A percentile compares a stretch with the other conserved stretches of the same genome.
phyloP scores from a whole-genome alignment of 92 coral and sea anemone species.

The Plumapathes pennacea region DNA sequence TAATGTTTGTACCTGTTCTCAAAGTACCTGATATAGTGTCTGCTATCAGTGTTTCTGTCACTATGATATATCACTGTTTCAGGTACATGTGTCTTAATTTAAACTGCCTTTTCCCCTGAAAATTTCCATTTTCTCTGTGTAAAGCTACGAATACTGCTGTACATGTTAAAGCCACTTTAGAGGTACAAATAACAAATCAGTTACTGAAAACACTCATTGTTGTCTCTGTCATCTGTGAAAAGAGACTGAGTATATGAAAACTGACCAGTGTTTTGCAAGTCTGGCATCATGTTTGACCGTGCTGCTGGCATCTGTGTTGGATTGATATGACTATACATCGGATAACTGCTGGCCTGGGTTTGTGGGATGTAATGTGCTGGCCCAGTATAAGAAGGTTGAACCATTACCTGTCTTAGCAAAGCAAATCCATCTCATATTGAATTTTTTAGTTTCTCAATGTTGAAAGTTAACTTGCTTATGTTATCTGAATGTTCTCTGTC shows the following conservation, averaged over 20 bases:
- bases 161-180: no score
- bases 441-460: slow-evolving; percentile 14
- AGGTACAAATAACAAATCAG: slow-evolving; percentile 1
- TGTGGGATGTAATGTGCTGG: slow-evolving; percentile 9
- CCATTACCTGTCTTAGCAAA: slow-evolving; percentile 19
- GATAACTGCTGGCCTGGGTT: slow-evolving; percentile 3
- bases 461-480: slow-evolving; percentile 9
- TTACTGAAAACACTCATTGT: not conserved
- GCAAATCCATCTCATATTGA: slow-evolving; percentile 38
- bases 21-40: no score
- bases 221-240: slow-evolving; percentile 1
- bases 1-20: no score
- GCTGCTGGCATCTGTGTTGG: not conserved
- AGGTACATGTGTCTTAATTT: no score
- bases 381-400: slow-evolving; percentile 1
- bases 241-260: slow-evolving; percentile 3
- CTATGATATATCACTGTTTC: no score
- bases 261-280: slow-evolving; percentile 3
- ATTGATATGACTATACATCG: not conserved
- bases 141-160: no score
- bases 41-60: no score
- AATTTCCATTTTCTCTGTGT: no score
- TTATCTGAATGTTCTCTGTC: slow-evolving; percentile 15
- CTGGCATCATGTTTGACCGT: not conserved
- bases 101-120: no score